Evolutionary conservation across 2,113 vertebrate species (phyloP).

Genomic region (Lichenostomus cassidix): DNA sequence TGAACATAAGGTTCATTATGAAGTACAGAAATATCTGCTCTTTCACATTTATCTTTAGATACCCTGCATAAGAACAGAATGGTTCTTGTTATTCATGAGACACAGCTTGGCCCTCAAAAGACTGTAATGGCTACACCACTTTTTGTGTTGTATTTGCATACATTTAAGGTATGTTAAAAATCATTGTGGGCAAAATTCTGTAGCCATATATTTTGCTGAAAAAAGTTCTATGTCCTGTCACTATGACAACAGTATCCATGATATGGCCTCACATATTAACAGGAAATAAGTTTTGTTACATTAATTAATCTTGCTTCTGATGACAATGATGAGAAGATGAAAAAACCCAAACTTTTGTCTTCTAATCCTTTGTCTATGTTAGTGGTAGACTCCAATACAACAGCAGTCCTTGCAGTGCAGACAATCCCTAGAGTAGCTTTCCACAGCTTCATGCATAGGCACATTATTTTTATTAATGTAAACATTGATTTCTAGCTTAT

Average conservation of each 20-base stretch:
- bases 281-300: background rate
- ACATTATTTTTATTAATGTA: background rate
- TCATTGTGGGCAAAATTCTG: background rate
- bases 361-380: background rate
- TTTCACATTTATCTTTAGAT: background rate
- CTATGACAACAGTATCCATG: background rate
- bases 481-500: background rate
- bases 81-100: background rate
- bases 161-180: background rate
- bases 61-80: background rate
- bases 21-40: background rate
- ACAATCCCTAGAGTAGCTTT: background rate
- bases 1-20: background rate
- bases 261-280: background rate
- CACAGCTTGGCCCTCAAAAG: background rate
- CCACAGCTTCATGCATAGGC: background rate
- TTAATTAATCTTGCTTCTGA: background rate
- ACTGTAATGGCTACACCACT: background rate
- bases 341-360: background rate
- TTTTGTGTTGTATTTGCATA: background rate
- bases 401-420: background rate
- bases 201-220: background rate
- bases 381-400: background rate
- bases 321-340: background rate
- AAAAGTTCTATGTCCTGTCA: background rate